Base-by-base conservation (phyloP, 64 coral and sea anemone species). In the Trachythela sp. region DNA sequence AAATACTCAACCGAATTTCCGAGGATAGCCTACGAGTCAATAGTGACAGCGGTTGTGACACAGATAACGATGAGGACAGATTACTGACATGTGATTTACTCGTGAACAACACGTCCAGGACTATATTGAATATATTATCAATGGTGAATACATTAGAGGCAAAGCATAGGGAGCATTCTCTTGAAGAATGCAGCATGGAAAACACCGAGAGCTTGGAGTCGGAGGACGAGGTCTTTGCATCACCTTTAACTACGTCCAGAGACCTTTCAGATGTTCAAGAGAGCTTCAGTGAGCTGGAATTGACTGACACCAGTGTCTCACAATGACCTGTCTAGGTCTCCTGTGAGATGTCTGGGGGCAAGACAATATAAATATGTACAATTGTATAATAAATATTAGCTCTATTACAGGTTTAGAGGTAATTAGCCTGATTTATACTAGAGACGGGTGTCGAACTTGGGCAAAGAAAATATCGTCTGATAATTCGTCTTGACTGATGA, bases 11-110 rank as follows among this genome's bases (percentile, higher is more conserved):
- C 20, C 20, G 30, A 35, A 17, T 80, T 37, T 80, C 15, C 9
- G 75, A 80, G 4, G 33, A 30, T 4, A 39, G 20, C 33, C 0
- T 39, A 2, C 26, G 33, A 9, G 88, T 77, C 0, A 84, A 33
- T 50, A 91, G 85, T 10, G 85, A 88, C 26, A 83, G 40, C 49
- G 17, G n/a, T 80, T 68, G 52, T 49, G 88, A 93, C 67, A 59
- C 75, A 2, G 59, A 34, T 22, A 80, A 37, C 9, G 75, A 80
- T 22, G 75, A 80, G 75, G 75, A 37, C 26, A 39, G 2, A 39
- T 39, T 80, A 9, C 1, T 64, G 39, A 48, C 71, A 50, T 70
- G 84, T 87, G 89, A 80, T 30, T 15, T 80, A 17, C 33, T 34
- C 33, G 13, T 80, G 13, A 30, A 17, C 31, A 35, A 14, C 2